Base-by-base conservation (phyloP, 2,113 vertebrate genomes). In the Oxyura jamaicensis region DNA sequence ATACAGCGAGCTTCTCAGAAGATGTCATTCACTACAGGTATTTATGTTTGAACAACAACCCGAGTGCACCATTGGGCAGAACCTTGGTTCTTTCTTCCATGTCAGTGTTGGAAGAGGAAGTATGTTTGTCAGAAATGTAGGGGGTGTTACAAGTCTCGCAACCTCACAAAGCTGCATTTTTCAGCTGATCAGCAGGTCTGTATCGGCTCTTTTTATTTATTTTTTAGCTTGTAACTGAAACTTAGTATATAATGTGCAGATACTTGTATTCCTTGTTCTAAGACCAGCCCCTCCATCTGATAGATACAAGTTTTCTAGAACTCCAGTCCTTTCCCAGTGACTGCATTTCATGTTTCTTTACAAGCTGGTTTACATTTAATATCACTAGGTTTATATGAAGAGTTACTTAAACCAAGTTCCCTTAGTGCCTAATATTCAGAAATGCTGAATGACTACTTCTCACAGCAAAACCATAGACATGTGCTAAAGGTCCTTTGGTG, bases 341-440 rank as follows among this genome's bases (percentile, higher is more conserved):
- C 52, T 52, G 16, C 39, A 60, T 39, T 92, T 84, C 77, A 44
- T 14, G 8, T 63, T 73, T 73, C 82, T 75, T 86, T 42, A 78
- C 39, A 6, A 10, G 68, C 13, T 0, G 1, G 60, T 53, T 76
- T n/a, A 58, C 0, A 2, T 55, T 90, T 78, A 39, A 2, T 22
- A 82, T 75, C 42, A 75, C 29, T 15, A 25, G 13, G 7, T 55
- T 65, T 63, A 52, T 48, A 13, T 28, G 18, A 39, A 29, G 41
- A 53, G 13, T 78, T 85, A 69, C 36, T 86, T 90, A 52, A 11
- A 71, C 19, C 16, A 72, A 83, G 26, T n/a, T 94, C 33, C 28
- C 86, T 66, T 48, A 77, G 19, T 16, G 41, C 6, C 55, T 67
- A 2, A 28, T 81, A 78, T 95, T 90, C 50, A 87, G 52, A 44